These are phyloP conservation scores for Gobiocypris rarus DNA, from an alignment of 2,113 vertebrate genomes.

Conservation along the genomic window DNA sequence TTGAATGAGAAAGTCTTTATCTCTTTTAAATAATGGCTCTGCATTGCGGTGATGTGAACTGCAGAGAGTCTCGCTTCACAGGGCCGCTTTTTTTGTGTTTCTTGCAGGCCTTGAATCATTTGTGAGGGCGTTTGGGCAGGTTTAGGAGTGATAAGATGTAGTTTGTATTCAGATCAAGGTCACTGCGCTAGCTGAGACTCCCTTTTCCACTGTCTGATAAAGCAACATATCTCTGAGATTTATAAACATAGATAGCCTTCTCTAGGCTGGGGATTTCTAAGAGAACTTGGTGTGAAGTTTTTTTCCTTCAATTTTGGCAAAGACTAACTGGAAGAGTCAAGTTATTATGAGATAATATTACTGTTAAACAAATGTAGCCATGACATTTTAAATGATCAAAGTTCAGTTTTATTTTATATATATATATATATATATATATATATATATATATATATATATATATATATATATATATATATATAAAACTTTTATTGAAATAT, in stretches of 20 bases:
- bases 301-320: neutral
- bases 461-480: too few species aligned
- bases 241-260: conserved; percentile 5
- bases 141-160: conserved; percentile 20
- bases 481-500: too few species aligned
- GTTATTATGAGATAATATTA: neutral
- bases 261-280: neutral
- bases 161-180: conserved; percentile 36
- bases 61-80: conserved; percentile 1
- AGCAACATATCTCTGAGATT: conserved; percentile 33
- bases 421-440: too few species aligned
- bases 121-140: conserved; percentile 29
- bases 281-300: neutral
- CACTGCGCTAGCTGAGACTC: conserved; percentile 1
- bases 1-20: conserved; percentile 40
- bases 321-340: neutral
- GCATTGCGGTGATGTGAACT: conserved; percentile 28
- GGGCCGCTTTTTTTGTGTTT: neutral
- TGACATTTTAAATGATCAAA: neutral
- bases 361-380: neutral
- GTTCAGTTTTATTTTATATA: too few species aligned
- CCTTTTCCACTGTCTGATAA: conserved; percentile 11
- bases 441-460: too few species aligned
- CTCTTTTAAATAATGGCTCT: conserved; percentile 42
- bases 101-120: conserved; percentile 24